These are phyloP conservation scores for Pinctada fucata DNA, from an alignment of 2,888 invertebrate genomes.

Conservation along the genomic window DNA sequence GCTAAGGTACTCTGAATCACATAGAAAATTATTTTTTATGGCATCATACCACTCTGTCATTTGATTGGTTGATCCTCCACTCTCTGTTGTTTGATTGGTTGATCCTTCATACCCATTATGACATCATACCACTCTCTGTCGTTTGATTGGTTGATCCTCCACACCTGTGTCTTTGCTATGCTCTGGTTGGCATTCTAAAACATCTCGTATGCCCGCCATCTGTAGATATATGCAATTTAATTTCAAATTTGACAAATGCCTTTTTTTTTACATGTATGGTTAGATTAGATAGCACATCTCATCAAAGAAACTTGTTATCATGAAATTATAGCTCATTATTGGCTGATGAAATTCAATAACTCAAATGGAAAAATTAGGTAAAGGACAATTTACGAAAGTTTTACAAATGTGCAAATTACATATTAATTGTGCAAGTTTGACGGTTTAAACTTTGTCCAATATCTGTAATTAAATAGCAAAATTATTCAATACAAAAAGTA, in stretches of 20 bases:
- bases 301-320: no score
- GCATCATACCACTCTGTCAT: slow-evolving; percentile 46
- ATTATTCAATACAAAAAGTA: no score
- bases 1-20: no score
- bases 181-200: slow-evolving; percentile 24
- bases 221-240: slow-evolving; percentile 21
- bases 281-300: neutral
- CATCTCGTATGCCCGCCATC: slow-evolving; percentile 61
- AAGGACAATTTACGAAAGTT: no score
- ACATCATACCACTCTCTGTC: slow-evolving; percentile 47
- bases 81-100: slow-evolving; percentile 39
- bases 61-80: neutral
- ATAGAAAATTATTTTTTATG: no score
- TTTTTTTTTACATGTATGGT: neutral
- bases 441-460: no score
- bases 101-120: neutral
- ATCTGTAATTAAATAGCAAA: no score
- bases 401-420: no score
- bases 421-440: no score
- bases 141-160: slow-evolving; percentile 46
- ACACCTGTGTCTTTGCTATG: neutral
- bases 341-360: no score
- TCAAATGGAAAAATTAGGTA: no score
- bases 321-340: no score
- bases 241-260: slow-evolving; percentile 6